Conservation (phyloP, 2,113 vertebrate species). For the Pelobates fuscus region DNA sequence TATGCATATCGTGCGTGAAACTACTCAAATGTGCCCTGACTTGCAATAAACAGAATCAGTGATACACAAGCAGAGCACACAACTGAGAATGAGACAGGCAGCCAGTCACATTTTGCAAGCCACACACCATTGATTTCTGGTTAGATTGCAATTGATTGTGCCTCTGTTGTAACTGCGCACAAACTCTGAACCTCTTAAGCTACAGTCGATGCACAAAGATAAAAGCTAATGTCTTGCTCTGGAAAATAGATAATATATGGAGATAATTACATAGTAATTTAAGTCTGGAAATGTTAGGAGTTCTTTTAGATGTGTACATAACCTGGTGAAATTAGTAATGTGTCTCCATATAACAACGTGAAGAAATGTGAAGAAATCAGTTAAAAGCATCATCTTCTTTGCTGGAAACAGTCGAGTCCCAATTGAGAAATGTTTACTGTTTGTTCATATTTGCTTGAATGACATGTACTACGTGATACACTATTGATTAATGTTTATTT, state of each 20-base stretch:
- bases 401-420: too few relatives aligned
- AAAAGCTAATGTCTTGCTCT: constrained; percentile 22
- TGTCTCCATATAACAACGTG: too few relatives aligned
- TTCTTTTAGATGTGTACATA: too few relatives aligned
- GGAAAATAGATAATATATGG: constrained; percentile 22
- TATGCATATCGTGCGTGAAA: too few relatives aligned
- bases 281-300: too few relatives aligned
- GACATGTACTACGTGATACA: too few relatives aligned
- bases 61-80: constrained; percentile 55
- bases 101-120: constrained; percentile 63
- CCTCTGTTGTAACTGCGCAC: constrained; percentile 57
- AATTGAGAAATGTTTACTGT: too few relatives aligned
- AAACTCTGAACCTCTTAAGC: constrained; percentile 73
- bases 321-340: too few relatives aligned
- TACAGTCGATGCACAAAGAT: constrained; percentile 47
- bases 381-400: too few relatives aligned
- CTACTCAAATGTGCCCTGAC: not conserved
- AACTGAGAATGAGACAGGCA: constrained; percentile 37
- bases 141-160: constrained; percentile 65
- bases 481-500: too few relatives aligned
- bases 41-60: constrained; percentile 50
- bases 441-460: too few relatives aligned
- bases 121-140: constrained; percentile 68
- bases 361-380: too few relatives aligned
- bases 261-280: not conserved